phyloP scores from a whole-genome alignment of 2,113 vertebrate species.

The Felis chaus region DNA sequence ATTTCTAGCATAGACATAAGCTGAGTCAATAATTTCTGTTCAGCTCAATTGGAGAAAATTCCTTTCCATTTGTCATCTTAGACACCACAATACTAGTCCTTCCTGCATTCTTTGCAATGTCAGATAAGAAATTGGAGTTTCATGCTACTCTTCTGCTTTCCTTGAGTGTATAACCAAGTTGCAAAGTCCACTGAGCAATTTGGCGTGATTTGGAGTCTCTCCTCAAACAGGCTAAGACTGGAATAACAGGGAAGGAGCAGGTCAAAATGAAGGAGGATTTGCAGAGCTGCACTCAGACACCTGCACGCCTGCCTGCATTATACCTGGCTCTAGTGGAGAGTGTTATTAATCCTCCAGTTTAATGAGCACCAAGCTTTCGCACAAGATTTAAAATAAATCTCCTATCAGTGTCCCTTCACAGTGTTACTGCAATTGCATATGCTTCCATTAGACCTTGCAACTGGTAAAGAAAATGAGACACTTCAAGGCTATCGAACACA shows the following conservation, averaged over 20 bases:
- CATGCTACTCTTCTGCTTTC: background rate
- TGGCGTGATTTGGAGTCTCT: slow-evolving; percentile 12
- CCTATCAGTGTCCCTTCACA: slow-evolving; percentile 18
- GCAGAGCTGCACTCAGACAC: slow-evolving; percentile 8
- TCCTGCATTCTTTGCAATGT: background rate
- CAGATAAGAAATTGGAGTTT: background rate
- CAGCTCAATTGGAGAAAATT: background rate
- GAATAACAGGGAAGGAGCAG: background rate
- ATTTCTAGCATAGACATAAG: background rate
- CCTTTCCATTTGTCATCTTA: background rate
- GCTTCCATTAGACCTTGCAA: slow-evolving; percentile 41
- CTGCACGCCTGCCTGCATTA: slow-evolving; percentile 9
- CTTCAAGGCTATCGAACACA: slow-evolving; percentile 34
- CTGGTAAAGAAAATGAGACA: slow-evolving; percentile 53
- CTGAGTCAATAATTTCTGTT: background rate
- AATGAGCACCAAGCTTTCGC: slow-evolving; percentile 61
- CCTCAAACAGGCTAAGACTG: background rate
- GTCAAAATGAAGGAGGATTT: slow-evolving; percentile 47
- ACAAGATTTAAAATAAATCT: slow-evolving; percentile 68
- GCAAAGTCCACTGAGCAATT: background rate
- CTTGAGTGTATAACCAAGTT: background rate
- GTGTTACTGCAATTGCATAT: slow-evolving; percentile 15
- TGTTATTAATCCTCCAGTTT: slow-evolving; percentile 73
- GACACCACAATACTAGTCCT: background rate
- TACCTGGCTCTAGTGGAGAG: slow-evolving; percentile 49